A percentile compares a stretch with the other conserved stretches of the same genome.
phyloP scores from a whole-genome alignment of 2,113 vertebrate genomes.

The Carlito syrichta region DNA sequence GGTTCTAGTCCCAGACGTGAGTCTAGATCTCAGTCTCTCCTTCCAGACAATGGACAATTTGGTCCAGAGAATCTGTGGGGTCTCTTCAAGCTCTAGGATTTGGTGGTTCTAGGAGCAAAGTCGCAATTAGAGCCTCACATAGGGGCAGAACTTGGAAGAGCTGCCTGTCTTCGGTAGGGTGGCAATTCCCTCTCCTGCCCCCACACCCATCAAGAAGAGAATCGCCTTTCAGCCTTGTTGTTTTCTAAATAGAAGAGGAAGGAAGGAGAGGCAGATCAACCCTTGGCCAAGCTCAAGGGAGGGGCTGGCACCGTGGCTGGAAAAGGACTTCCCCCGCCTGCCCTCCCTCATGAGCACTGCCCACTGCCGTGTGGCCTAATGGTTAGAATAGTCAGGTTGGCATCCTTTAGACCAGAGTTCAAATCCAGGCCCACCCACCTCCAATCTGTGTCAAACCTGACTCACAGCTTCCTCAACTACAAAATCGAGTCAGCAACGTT shows the following conservation, averaged over 20 bases:
- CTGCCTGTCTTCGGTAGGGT: neutral
- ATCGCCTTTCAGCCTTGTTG: neutral
- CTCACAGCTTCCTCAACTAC: neutral
- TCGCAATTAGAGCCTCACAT: fast-evolving
- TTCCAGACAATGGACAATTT: neutral
- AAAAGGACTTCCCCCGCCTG: too few species aligned
- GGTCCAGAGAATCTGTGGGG: neutral
- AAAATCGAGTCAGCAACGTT: neutral
- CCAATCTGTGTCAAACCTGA: neutral
- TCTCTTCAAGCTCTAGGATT: too few species aligned
- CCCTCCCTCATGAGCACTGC: fast-evolving
- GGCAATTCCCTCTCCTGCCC: neutral
- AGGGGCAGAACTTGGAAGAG: neutral
- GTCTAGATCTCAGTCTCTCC: neutral
- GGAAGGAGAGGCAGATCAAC: neutral
- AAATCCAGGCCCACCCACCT: neutral
- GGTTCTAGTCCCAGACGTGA: neutral
- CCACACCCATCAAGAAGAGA: neutral
- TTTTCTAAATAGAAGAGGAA: neutral
- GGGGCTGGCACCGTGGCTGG: neutral
- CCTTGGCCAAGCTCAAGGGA: neutral
- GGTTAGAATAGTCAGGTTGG: neutral
- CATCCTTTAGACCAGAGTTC: neutral
- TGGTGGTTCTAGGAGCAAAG: neutral
- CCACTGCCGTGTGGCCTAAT: neutral